A percentile compares a stretch with the other conserved stretches of the same genome.
Evolutionary conservation across 1,140 invertebrate species (phyloP).

Genomic region (Melitaea cinxia): DNA sequence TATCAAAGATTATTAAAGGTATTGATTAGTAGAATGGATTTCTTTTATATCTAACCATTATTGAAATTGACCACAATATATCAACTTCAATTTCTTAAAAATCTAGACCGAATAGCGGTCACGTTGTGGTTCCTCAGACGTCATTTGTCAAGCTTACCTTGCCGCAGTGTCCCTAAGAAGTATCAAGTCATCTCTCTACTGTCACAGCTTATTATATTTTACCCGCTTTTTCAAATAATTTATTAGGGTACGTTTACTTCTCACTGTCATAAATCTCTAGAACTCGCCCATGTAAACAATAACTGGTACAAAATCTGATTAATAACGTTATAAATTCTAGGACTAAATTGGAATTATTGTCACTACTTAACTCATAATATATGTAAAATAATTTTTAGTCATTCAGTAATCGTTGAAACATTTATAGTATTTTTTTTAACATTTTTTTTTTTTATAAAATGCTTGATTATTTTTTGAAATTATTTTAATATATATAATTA

Average conservation of each 20-base stretch:
- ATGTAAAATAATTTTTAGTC: no score
- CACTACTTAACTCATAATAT: not conserved
- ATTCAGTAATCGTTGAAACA: no score
- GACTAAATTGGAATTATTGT: no score
- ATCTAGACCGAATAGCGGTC: constrained; percentile 28
- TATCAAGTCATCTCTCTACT: constrained; percentile 42
- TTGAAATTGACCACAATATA: not conserved
- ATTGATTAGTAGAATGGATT: no score
- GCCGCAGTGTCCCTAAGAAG: constrained; percentile 23
- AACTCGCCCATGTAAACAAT: not conserved
- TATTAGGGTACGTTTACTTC: constrained; percentile 4
- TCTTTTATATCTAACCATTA: not conserved
- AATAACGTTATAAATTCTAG: not conserved
- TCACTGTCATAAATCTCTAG: not conserved
- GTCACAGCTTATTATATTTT: constrained; percentile 39
- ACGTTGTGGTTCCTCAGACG: constrained; percentile 37
- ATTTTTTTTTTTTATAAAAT: no score
- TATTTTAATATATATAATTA: no score
- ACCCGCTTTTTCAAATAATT: not conserved
- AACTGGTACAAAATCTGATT: not conserved
- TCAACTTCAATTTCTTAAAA: constrained; percentile 4
- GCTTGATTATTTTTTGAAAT: no score
- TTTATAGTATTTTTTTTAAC: no score
- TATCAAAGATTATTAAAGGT: no score
- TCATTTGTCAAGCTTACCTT: constrained; percentile 48